Conservation (phyloP, 2,797 vertebrate genomes). For the Muscicapa comitata region DNA sequence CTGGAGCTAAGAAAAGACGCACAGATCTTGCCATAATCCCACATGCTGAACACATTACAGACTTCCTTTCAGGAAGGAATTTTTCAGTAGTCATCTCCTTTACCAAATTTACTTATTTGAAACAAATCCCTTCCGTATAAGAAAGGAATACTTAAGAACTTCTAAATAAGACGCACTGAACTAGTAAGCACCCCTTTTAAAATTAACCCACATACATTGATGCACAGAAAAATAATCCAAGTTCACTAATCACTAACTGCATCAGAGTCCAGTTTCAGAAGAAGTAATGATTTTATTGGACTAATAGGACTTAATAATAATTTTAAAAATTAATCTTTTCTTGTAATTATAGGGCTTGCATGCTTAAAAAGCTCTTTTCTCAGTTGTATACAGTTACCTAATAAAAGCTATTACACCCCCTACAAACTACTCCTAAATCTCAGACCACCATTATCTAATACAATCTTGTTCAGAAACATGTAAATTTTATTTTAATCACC, state of each 20-base stretch:
- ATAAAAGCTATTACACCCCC: neutral
- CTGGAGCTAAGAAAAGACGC: neutral
- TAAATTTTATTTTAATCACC: neutral
- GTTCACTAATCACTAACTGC: neutral
- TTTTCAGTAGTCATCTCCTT: neutral
- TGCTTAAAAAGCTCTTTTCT: neutral
- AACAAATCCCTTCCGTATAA: neutral
- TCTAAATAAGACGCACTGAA: neutral
- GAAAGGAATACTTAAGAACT: neutral
- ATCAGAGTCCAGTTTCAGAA: neutral
- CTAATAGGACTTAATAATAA: neutral
- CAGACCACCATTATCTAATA: neutral
- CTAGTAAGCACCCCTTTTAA: neutral
- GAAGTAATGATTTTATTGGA: neutral
- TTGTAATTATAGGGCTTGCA: neutral
- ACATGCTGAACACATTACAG: neutral
- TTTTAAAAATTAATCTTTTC: neutral
- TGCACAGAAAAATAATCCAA: neutral
- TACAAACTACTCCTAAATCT: neutral
- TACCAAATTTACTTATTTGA: neutral
- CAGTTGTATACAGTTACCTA: neutral
- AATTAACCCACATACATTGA: neutral
- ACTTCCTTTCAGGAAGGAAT: neutral
- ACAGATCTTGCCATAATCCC: neutral
- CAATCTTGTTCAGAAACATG: neutral